A percentile compares a stretch with the other conserved stretches of the same genome.
Conservation (phyloP, 2,888 invertebrate genomes). For the Apocheima hispidaria region DNA sequence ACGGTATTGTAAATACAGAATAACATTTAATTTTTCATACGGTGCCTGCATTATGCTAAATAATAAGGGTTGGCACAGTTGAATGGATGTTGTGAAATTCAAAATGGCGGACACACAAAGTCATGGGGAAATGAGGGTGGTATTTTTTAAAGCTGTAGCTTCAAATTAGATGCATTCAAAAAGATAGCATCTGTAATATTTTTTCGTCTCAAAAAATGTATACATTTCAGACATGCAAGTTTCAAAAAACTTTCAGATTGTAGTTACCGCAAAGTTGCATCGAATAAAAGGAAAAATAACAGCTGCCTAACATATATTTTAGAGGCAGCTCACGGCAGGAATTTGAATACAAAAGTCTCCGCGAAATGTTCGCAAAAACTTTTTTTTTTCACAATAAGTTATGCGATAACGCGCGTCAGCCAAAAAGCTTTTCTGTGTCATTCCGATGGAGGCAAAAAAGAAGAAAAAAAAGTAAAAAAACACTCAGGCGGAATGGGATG, state of each 20-base stretch:
- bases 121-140: slow-evolving; percentile 16
- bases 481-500: slow-evolving; percentile 62
- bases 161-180: background rate
- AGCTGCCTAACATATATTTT: slow-evolving; percentile 41
- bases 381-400: slow-evolving; percentile 65
- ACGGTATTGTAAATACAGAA: slow-evolving; percentile 57
- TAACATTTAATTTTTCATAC: slow-evolving; percentile 67
- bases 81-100: slow-evolving; percentile 43
- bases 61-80: slow-evolving; percentile 50
- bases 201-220: background rate
- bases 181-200: background rate
- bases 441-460: slow-evolving; percentile 58
- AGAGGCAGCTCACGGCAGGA: slow-evolving; percentile 47
- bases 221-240: background rate
- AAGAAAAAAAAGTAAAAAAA: slow-evolving; percentile 58
- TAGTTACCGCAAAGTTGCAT: slow-evolving; percentile 9
- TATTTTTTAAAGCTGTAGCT: background rate
- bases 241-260: background rate
- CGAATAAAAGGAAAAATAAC: slow-evolving; percentile 27
- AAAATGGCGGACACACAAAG: slow-evolving; percentile 41
- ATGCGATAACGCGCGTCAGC: slow-evolving; percentile 76
- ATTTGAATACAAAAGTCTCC: slow-evolving; percentile 73
- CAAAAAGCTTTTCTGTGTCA: slow-evolving; percentile 85
- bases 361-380: slow-evolving; percentile 57
- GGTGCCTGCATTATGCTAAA: slow-evolving; percentile 55